These are phyloP conservation scores for Aphelocoma californica DNA, from an alignment of 2,797 vertebrate genomes.

Conservation along the genomic window DNA sequence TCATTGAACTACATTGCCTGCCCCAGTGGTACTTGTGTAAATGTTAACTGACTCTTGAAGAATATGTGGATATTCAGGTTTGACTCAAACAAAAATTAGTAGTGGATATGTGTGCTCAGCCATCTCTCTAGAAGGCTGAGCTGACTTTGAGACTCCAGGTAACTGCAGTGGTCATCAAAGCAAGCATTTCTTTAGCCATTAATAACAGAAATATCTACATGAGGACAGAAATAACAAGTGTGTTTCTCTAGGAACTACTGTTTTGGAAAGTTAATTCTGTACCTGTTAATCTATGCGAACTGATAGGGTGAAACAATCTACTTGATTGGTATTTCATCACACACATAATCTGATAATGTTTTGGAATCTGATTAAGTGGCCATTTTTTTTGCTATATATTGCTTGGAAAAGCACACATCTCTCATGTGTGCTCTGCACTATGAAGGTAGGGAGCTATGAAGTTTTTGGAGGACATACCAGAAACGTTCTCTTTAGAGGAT, in stretches of 20 bases:
- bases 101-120: neutral
- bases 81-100: neutral
- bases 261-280: neutral
- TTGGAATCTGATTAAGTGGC: neutral
- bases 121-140: neutral
- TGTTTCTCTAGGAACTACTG: neutral
- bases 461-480: neutral
- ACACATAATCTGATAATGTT: neutral
- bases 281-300: neutral
- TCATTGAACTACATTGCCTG: rapidly evolving
- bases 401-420: neutral
- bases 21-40: rapidly evolving
- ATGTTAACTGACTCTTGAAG: neutral
- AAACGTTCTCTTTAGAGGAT: neutral
- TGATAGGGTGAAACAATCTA: neutral
- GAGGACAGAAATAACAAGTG: neutral
- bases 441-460: neutral
- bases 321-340: neutral
- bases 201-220: neutral
- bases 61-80: neutral
- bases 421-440: neutral
- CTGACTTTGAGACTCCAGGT: neutral
- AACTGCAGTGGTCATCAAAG: neutral
- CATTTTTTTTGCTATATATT: neutral
- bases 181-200: neutral